Evolutionary conservation across 2,797 vertebrate species (phyloP), one percentile per base, ranked within the genome.

Genomic region (Anguilla pacifica): DNA sequence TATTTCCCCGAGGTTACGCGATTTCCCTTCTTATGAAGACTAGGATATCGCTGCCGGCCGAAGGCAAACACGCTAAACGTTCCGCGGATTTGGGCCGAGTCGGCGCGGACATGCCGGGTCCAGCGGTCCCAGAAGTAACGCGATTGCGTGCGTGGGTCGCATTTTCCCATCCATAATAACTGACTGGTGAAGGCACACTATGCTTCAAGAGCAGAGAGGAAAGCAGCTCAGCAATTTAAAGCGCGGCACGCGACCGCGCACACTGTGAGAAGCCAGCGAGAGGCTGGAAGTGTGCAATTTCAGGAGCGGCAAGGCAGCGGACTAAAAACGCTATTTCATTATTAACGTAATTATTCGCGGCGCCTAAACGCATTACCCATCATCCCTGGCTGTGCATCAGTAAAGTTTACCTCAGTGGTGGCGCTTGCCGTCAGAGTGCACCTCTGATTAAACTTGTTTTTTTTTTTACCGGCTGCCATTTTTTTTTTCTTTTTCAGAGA

Each of bases 111-210:
- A 46, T 2, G 46, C 43, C 25, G 25, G 43, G 46, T 51, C 43
- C 11, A 51, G 17, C 9, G 25, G 9, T 4, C 43, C 46, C 0
- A 51, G 51, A 51, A n/a, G 79, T 22, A 82, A 51, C 6, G 39
- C 19, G 25, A 51, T 2, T 51, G 43, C 0, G 43, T n/a, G 90
- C 86, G 70, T 81, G 83, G 85, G 67, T 89, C 67, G 43, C 88
- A 67, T 28, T 25, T 88, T 88, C 79, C 85, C 87, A 86, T 74
- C 83, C 72, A 86, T 88, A 90, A 92, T 92, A 88, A 92, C 92
- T 92, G 92, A 87, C 89, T 89, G 82, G 64, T 0, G n/a, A 2
- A 51, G 67, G 67, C 74, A 43, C 53, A 86, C 74, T 46, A 46
- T 35, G 85, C 85, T 86, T 67, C 31, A 49, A 53, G 67, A 88